phyloP scores from a whole-genome alignment of 1,140 invertebrate genomes.

The Stratiolaelaps scimitus region DNA sequence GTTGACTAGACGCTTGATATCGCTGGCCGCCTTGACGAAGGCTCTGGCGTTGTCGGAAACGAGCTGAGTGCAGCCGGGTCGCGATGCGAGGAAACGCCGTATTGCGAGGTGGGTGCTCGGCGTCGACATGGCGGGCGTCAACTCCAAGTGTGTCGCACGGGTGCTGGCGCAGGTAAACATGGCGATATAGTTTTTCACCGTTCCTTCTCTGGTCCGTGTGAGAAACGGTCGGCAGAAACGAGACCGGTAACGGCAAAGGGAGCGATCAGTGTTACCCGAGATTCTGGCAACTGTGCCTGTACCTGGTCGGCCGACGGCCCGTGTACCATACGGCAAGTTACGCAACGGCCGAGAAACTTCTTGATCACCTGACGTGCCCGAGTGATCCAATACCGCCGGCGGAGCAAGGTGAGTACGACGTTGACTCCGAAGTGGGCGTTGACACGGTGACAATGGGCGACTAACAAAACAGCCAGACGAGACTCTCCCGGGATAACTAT shows the following conservation, averaged over 20 bases:
- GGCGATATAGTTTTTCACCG: no score
- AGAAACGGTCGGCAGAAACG: slow-evolving; percentile 30
- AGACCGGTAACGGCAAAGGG: slow-evolving; percentile 29
- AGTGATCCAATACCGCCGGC: slow-evolving; percentile 24
- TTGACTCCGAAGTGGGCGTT: neutral
- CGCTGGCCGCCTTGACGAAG: no score
- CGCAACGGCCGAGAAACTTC: slow-evolving; percentile 28
- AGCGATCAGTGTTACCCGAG: neutral
- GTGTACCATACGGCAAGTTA: slow-evolving; percentile 27
- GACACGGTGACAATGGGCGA: neutral
- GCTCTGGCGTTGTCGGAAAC: no score
- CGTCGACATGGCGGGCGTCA: no score
- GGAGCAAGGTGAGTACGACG: neutral
- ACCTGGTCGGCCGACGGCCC: neutral
- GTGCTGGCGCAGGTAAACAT: no score
- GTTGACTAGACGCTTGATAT: no score
- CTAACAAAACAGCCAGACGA: neutral
- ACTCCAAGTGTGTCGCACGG: no score
- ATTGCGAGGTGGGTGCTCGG: no score
- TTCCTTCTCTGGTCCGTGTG: neutral
- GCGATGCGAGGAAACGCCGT: no score
- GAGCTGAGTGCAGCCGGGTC: no score
- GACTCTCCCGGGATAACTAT: neutral
- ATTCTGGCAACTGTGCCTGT: slow-evolving; percentile 3
- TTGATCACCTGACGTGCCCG: neutral